A percentile compares a stretch with the other conserved stretches of the same genome.
phyloP scores from a whole-genome alignment of 2,797 vertebrate species.

The Gobio occitaniae region DNA sequence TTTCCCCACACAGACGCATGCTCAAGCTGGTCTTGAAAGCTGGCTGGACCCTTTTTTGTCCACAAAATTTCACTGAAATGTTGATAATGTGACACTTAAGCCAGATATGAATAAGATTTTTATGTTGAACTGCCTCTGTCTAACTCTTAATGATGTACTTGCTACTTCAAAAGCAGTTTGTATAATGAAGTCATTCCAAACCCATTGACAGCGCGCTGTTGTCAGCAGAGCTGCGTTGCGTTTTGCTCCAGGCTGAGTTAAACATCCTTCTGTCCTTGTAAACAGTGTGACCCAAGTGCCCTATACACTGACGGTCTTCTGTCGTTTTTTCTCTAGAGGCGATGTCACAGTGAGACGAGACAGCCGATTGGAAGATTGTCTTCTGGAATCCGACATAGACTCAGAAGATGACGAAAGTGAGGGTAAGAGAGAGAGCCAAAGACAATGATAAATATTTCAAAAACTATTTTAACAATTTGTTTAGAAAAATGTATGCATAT shows the following conservation, averaged over 20 bases:
- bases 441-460: neutral
- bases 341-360: constrained; percentile 78
- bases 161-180: constrained; percentile 31
- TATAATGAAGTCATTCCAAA: constrained; percentile 31
- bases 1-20: neutral
- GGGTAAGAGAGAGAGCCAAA: constrained; percentile 49
- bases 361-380: constrained; percentile 69
- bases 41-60: neutral
- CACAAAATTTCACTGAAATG: neutral
- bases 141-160: constrained; percentile 13
- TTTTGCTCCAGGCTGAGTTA: constrained; percentile 33
- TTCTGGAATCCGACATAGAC: constrained; percentile 76
- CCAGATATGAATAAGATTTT: constrained; percentile 2
- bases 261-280: constrained; percentile 43
- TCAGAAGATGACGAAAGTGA: constrained; percentile 75
- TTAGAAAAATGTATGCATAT: no score
- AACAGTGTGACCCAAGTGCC: constrained; percentile 23
- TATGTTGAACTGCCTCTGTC: neutral
- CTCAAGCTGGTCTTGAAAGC: neutral
- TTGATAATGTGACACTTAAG: constrained; percentile 14
- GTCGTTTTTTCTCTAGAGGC: constrained; percentile 72
- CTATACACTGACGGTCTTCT: constrained; percentile 32
- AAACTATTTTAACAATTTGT: neutral
- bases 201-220: constrained; percentile 5
- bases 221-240: constrained; percentile 24